A percentile compares a stretch with the other conserved stretches of the same genome.
Conservation (phyloP, 1,140 invertebrate genomes). For the Cherax quadricarinatus region DNA sequence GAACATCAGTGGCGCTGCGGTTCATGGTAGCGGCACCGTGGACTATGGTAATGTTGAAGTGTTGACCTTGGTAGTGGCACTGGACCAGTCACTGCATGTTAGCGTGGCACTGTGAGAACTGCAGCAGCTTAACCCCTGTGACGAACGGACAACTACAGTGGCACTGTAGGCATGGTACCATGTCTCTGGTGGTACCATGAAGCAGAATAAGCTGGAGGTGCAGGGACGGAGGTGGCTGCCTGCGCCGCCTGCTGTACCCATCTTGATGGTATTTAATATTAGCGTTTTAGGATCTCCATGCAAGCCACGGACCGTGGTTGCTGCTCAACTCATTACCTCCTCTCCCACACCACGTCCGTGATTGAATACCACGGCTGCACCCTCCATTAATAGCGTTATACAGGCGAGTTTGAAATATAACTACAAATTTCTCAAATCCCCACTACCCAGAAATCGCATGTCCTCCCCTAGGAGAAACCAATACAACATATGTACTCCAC, state of each 20-base stretch:
- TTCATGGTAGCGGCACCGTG: neutral
- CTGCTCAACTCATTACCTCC: neutral
- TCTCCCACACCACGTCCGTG: neutral
- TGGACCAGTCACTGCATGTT: neutral
- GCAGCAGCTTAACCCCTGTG: neutral
- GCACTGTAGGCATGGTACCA: neutral
- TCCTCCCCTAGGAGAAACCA: constrained; percentile 20
- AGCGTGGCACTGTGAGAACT: neutral
- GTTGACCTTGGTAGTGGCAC: neutral
- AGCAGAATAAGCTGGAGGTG: neutral
- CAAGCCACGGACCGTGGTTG: neutral
- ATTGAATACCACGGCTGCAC: neutral
- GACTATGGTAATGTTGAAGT: neutral
- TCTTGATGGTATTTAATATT: constrained; percentile 38
- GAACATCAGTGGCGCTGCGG: neutral
- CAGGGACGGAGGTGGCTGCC: neutral
- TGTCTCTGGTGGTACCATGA: neutral
- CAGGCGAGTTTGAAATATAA: constrained; percentile 12
- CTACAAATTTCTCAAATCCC: constrained; percentile 25
- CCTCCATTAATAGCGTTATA: neutral
- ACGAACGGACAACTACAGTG: neutral
- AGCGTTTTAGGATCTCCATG: constrained; percentile 18
- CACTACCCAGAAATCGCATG: constrained; percentile 23
- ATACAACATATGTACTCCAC: too few relatives aligned
- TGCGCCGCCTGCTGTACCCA: neutral